Conservation (phyloP, 2,888 invertebrate species). For the Synanthedon vespiformis region DNA sequence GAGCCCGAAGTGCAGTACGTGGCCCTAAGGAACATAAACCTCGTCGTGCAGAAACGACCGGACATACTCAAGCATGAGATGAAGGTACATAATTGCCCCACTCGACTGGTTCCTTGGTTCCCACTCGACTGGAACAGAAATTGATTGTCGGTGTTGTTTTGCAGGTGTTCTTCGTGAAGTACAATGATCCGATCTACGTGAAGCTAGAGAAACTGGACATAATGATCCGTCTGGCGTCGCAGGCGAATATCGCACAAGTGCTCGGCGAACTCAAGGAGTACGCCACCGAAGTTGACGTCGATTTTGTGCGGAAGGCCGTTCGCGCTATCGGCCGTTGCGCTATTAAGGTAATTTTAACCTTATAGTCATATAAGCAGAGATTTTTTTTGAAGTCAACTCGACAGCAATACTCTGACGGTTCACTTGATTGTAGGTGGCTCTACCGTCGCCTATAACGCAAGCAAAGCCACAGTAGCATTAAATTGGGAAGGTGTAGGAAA, state of each 20-base stretch:
- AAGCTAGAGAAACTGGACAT: slow-evolving; percentile 99
- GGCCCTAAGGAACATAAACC: slow-evolving; percentile 96
- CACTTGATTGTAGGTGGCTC: too few relatives aligned
- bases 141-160: slow-evolving; percentile 1
- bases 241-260: slow-evolving; percentile 98
- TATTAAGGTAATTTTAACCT: slow-evolving; percentile 80
- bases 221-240: slow-evolving; percentile 98
- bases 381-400: too few relatives aligned
- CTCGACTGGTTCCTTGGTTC: too few relatives aligned
- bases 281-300: slow-evolving; percentile 99
- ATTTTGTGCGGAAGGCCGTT: slow-evolving; percentile 99
- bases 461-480: too few relatives aligned
- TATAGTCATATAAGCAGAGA: too few relatives aligned
- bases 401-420: too few relatives aligned
- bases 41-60: slow-evolving; percentile 98
- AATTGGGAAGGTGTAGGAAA: too few relatives aligned
- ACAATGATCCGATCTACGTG: slow-evolving; percentile 99
- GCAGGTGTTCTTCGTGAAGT: slow-evolving; percentile 96
- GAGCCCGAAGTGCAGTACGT: slow-evolving; percentile 99
- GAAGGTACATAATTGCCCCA: slow-evolving; percentile 76
- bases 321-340: slow-evolving; percentile 98
- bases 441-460: too few relatives aligned
- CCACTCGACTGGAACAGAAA: too few relatives aligned
- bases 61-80: slow-evolving; percentile 99
- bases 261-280: slow-evolving; percentile 98